Conservation (phyloP, 2,888 invertebrate genomes). For the Caenorhabditis drosophilae region DNA sequence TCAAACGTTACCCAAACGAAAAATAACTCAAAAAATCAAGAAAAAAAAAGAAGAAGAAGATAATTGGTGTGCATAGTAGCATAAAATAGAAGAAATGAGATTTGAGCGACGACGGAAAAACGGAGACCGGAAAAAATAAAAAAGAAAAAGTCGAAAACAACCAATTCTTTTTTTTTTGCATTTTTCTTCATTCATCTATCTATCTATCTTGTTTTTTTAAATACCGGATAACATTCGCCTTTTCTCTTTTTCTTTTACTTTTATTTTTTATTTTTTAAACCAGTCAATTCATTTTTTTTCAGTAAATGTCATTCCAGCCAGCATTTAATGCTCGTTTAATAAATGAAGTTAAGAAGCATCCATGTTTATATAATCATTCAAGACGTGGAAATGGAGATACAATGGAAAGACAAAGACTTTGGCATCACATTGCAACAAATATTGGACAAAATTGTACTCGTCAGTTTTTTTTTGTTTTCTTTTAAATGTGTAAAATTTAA, state of each 20-base stretch:
- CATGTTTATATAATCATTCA: slow-evolving; percentile 66
- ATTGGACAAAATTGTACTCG: slow-evolving; percentile 62
- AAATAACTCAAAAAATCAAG: too few relatives aligned
- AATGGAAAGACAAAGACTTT: slow-evolving; percentile 59
- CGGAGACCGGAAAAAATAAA: too few relatives aligned
- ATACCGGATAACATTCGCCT: background rate
- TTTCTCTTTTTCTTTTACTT: slow-evolving; percentile 1
- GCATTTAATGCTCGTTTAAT: slow-evolving; percentile 66
- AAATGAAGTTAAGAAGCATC: slow-evolving; percentile 60
- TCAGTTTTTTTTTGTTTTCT: slow-evolving; percentile 12
- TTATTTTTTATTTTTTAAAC: slow-evolving; percentile 3
- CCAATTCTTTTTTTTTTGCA: too few relatives aligned
- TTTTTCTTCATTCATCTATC: too few relatives aligned
- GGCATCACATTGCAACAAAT: slow-evolving; percentile 63
- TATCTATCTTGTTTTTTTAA: too few relatives aligned
- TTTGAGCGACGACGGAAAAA: too few relatives aligned
- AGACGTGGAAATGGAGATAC: slow-evolving; percentile 56
- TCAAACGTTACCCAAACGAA: too few relatives aligned
- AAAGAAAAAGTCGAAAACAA: too few relatives aligned
- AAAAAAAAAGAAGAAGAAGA: too few relatives aligned
- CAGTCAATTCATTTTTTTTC: slow-evolving; percentile 1
- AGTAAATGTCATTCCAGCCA: slow-evolving; percentile 44
- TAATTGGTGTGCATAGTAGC: too few relatives aligned
- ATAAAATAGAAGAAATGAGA: too few relatives aligned
- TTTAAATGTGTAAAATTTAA: background rate